A percentile compares a stretch with the other conserved stretches of the same genome.
Conservation (phyloP, 2,888 invertebrate genomes). For the Oscheius sp. region DNA sequence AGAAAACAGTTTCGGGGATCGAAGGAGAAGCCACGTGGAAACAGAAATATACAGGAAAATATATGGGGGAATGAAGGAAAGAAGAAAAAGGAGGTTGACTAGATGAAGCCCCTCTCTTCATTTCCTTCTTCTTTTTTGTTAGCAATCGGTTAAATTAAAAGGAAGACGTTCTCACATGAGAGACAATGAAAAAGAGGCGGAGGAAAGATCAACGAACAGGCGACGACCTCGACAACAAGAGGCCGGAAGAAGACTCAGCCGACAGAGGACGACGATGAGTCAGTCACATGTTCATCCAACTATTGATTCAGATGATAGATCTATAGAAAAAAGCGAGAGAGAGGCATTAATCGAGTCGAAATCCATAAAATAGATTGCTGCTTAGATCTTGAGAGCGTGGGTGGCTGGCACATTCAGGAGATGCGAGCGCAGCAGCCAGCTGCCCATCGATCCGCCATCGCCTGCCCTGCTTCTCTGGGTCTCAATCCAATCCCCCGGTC, state of each 20-base stretch:
- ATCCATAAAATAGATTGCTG: too few species aligned
- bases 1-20: slow-evolving; percentile 10
- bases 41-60: too few species aligned
- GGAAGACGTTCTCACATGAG: not conserved
- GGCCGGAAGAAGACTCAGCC: not conserved
- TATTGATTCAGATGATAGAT: too few species aligned
- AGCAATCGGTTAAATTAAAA: too few species aligned
- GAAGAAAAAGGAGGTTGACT: too few species aligned
- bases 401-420: slow-evolving; percentile 17
- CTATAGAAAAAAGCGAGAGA: too few species aligned
- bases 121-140: too few species aligned
- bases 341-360: too few species aligned
- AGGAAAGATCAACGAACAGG: not conserved
- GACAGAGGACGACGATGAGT: too few species aligned
- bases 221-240: not conserved
- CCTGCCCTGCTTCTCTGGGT: slow-evolving; percentile 2
- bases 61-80: too few species aligned
- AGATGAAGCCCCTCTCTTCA: too few species aligned
- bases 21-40: not conserved
- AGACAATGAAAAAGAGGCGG: not conserved
- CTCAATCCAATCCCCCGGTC: not conserved
- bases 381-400: slow-evolving; percentile 18
- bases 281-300: too few species aligned
- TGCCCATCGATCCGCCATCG: not conserved
- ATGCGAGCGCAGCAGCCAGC: slow-evolving; percentile 1